Conservation (phyloP, 2,113 vertebrate species). For the Glareola pratincola region DNA sequence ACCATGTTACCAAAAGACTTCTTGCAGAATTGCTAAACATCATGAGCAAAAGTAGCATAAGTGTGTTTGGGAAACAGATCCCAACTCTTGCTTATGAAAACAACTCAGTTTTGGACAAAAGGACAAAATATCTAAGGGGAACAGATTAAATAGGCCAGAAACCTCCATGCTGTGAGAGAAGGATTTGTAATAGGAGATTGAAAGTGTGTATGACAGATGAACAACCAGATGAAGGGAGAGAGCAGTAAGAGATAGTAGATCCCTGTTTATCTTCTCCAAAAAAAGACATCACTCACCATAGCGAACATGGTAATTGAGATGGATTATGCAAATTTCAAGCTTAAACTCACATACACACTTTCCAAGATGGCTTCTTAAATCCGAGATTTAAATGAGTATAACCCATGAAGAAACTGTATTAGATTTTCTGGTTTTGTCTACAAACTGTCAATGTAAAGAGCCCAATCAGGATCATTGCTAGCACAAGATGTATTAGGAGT, state of each 20-base stretch:
- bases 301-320: neutral
- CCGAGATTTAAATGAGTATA: neutral
- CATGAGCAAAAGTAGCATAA: neutral
- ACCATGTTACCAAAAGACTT: neutral
- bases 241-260: neutral
- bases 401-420: neutral
- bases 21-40: neutral
- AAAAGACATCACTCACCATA: neutral
- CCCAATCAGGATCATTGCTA: neutral
- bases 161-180: rapidly evolving
- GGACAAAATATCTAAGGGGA: neutral
- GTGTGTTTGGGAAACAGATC: neutral
- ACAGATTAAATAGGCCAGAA: neutral
- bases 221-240: neutral
- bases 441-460: neutral
- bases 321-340: neutral
- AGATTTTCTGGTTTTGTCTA: neutral
- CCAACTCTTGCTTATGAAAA: neutral
- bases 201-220: neutral
- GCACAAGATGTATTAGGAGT: neutral
- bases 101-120: neutral
- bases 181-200: neutral
- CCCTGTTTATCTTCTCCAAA: neutral
- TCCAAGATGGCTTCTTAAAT: neutral
- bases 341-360: neutral